Evolutionary conservation across 2,888 invertebrate genomes (phyloP).

Genomic region (Leptopterna dolabrata): DNA sequence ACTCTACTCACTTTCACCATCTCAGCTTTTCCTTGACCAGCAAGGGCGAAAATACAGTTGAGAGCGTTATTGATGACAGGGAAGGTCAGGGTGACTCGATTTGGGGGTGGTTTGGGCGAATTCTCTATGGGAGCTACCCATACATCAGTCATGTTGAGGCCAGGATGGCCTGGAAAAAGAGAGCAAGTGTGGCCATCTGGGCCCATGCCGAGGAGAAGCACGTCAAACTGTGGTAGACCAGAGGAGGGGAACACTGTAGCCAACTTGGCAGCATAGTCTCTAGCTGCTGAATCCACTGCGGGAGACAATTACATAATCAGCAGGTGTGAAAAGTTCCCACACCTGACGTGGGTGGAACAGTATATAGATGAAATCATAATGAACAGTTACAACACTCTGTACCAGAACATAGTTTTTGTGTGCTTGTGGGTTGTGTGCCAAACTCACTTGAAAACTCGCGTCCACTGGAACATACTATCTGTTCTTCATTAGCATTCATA

Average conservation of each 20-base stretch:
- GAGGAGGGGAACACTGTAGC: constrained; percentile 72
- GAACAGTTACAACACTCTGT: no score
- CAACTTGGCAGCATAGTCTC: constrained; percentile 78
- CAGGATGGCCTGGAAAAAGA: constrained; percentile 85
- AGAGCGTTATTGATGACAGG: constrained; percentile 89
- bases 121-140: constrained; percentile 88
- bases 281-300: constrained; percentile 80
- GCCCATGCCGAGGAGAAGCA: constrained; percentile 94
- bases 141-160: constrained; percentile 73
- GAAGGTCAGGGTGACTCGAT: constrained; percentile 90
- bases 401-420: no score
- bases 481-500: no score
- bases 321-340: no score
- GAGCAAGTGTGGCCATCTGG: constrained; percentile 99
- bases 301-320: constrained; percentile 55
- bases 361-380: no score
- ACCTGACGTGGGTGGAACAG: no score
- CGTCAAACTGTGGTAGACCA: constrained; percentile 78
- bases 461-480: no score
- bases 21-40: constrained; percentile 89
- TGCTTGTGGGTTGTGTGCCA: no score
- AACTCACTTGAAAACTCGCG: no score
- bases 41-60: constrained; percentile 84
- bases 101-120: constrained; percentile 96
- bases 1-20: constrained; percentile 78